These are phyloP conservation scores for Drosophila guanche DNA, from an alignment of 1,140 invertebrate species.

Conservation along the genomic window DNA sequence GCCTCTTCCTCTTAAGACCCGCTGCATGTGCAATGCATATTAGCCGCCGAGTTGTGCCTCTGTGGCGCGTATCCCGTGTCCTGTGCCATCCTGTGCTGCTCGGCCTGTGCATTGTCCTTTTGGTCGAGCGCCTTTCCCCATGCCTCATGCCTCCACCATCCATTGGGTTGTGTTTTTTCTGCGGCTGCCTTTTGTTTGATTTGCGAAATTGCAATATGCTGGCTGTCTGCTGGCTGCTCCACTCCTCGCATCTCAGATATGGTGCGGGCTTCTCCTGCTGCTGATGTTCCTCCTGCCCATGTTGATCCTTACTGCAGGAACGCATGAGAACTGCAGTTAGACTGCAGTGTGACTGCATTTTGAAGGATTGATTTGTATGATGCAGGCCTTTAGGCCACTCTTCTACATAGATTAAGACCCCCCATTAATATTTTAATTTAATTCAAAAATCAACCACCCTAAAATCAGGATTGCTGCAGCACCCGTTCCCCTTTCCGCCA, in stretches of 20 bases:
- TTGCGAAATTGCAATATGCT: constrained; percentile 81
- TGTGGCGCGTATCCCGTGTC: constrained; percentile 29
- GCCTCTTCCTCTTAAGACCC: constrained; percentile 32
- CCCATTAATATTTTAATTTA: constrained; percentile 48
- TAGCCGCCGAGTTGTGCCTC: constrained; percentile 61
- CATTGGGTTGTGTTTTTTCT: constrained; percentile 32
- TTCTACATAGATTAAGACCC: constrained; percentile 22
- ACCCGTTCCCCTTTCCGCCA: background rate
- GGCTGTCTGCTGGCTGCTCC: constrained; percentile 39
- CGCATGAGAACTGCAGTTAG: constrained; percentile 62
- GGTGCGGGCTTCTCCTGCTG: constrained; percentile 9
- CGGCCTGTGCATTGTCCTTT: constrained; percentile 75
- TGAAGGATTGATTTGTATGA: background rate
- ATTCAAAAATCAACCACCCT: constrained; percentile 42
- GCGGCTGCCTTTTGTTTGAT: constrained; percentile 75
- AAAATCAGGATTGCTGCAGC: constrained; percentile 38
- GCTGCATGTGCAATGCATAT: constrained; percentile 78
- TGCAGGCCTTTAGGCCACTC: too few relatives aligned
- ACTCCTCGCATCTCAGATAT: constrained; percentile 25
- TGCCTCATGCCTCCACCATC: background rate
- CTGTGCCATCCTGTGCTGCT: constrained; percentile 56
- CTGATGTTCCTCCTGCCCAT: background rate
- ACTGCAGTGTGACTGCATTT: constrained; percentile 57
- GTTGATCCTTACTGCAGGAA: constrained; percentile 1
- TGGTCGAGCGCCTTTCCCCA: constrained; percentile 57